Percentiles rank a stretch among this genome's conserved stretches.
phyloP scores from a whole-genome alignment of 2,888 invertebrate genomes.

The Teinopalpus imperialis region DNA sequence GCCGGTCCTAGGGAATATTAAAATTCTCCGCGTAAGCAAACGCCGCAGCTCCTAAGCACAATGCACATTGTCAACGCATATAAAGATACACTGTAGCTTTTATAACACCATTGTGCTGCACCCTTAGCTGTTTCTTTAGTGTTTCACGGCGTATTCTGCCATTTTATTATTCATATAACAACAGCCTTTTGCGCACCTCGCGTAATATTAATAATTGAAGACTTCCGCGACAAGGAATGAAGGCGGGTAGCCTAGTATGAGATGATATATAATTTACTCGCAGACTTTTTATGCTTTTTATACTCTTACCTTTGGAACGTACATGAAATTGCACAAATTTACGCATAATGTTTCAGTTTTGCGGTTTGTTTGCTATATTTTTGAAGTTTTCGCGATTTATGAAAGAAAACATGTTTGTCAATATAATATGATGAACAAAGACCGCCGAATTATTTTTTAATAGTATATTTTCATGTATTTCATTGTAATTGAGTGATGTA shows the following conservation, averaged over 20 bases:
- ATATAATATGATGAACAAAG: too few species aligned
- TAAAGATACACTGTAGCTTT: constrained; percentile 77
- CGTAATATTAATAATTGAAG: constrained; percentile 75
- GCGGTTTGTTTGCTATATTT: too few species aligned
- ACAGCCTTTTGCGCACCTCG: constrained; percentile 64
- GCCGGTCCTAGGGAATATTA: constrained; percentile 43
- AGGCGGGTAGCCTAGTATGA: constrained; percentile 41
- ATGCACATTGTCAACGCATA: constrained; percentile 75
- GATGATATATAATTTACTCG: constrained; percentile 42
- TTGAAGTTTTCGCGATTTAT: too few species aligned
- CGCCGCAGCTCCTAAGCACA: constrained; percentile 54
- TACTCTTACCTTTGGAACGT: constrained; percentile 1
- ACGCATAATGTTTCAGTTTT: constrained; percentile 9
- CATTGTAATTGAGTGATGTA: too few species aligned
- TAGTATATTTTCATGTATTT: too few species aligned
- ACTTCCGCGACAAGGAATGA: constrained; percentile 58
- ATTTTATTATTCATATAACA: constrained; percentile 77
- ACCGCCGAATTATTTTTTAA: too few species aligned
- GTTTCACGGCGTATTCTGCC: constrained; percentile 67
- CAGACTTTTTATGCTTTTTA: constrained; percentile 19
- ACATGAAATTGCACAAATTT: constrained; percentile 1
- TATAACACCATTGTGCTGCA: constrained; percentile 72
- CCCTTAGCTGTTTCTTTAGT: constrained; percentile 67
- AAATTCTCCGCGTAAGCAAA: constrained; percentile 41
- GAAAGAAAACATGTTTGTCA: too few species aligned